phyloP scores from a whole-genome alignment of 2,888 invertebrate species.

The Anticlea derivata region DNA sequence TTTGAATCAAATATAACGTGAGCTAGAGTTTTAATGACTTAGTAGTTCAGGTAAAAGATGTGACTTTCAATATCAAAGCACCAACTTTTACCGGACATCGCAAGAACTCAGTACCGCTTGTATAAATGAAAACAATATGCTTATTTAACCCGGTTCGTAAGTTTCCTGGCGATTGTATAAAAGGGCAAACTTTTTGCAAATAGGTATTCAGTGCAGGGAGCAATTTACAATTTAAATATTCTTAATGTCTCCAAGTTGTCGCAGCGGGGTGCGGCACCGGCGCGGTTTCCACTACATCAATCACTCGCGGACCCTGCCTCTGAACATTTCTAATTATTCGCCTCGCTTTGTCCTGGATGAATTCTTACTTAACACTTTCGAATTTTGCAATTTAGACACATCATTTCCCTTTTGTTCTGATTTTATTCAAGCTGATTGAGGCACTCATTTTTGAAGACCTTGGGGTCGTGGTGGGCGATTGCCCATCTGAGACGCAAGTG shows the following conservation, averaged over 20 bases:
- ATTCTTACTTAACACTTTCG: constrained; percentile 50
- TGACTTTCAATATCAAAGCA: too few relatives aligned
- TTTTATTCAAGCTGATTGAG: too few relatives aligned
- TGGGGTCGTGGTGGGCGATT: too few relatives aligned
- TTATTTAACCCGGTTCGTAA: constrained; percentile 33
- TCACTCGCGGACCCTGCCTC: constrained; percentile 80
- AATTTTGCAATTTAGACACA: constrained; percentile 18
- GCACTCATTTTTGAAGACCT: too few relatives aligned
- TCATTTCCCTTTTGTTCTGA: background rate
- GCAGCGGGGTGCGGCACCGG: constrained; percentile 53
- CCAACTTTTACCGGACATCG: too few relatives aligned
- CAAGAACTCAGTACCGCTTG: too few relatives aligned
- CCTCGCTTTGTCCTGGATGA: constrained; percentile 61
- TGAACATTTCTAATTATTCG: constrained; percentile 83
- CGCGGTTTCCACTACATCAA: constrained; percentile 82
- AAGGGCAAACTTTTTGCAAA: constrained; percentile 70
- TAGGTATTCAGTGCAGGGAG: constrained; percentile 82
- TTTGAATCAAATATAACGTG: too few relatives aligned
- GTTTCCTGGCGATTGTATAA: constrained; percentile 52
- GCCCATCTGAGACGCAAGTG: too few relatives aligned
- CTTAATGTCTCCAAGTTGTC: constrained; percentile 82
- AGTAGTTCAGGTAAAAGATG: too few relatives aligned
- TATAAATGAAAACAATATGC: constrained; percentile 27
- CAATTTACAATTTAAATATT: constrained; percentile 84
- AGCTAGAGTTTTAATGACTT: too few relatives aligned